These are phyloP conservation scores for Trogon melanurus DNA, from an alignment of 2,113 vertebrate species.

Conservation along the genomic window DNA sequence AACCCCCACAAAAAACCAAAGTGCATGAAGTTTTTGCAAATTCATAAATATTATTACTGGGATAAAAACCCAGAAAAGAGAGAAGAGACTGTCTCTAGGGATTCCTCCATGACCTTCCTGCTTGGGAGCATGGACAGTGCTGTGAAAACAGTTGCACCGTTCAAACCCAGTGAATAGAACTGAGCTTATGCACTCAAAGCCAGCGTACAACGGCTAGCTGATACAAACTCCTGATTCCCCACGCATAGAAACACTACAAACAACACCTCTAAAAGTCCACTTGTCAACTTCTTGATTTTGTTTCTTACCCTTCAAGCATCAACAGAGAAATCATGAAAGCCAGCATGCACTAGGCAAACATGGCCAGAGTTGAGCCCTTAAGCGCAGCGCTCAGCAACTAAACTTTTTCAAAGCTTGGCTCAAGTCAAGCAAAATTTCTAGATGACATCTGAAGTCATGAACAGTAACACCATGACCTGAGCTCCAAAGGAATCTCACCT, in stretches of 20 bases:
- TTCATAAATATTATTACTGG: neutral
- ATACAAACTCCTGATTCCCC: accelerated
- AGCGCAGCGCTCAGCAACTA: neutral
- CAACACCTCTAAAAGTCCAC: neutral
- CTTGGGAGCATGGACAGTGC: neutral
- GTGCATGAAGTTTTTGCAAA: neutral
- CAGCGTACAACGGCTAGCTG: neutral
- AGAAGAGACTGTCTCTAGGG: neutral
- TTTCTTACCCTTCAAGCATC: neutral
- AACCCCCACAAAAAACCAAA: too few relatives aligned
- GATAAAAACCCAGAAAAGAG: neutral
- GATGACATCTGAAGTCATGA: neutral
- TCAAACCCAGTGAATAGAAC: neutral
- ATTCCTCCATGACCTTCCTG: neutral
- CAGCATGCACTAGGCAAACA: neutral
- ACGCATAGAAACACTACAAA: neutral
- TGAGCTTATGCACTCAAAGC: neutral
- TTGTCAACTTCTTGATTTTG: neutral
- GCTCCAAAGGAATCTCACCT: neutral
- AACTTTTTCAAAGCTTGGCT: neutral
- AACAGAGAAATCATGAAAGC: neutral
- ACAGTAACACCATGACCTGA: neutral
- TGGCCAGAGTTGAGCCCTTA: neutral
- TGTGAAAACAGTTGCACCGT: neutral
- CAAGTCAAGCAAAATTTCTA: neutral